These are phyloP conservation scores for Hydrochoerus hydrochaeris DNA, from an alignment of 2,113 vertebrate genomes.

Conservation along the genomic window DNA sequence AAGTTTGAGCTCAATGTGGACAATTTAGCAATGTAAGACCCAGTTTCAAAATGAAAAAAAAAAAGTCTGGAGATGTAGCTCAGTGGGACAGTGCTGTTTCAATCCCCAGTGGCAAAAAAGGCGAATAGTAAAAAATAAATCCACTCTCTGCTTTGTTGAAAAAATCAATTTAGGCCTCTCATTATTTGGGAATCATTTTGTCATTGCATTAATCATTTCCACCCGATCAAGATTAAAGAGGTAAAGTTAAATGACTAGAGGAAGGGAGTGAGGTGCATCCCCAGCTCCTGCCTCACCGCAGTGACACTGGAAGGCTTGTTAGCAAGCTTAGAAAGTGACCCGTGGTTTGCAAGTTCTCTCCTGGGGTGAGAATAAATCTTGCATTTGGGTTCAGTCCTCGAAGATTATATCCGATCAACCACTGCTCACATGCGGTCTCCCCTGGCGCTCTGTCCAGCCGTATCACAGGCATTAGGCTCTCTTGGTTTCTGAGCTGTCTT, in stretches of 20 bases:
- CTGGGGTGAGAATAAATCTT: conserved; percentile 23
- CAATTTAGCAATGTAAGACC: neutral
- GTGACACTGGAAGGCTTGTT: conserved; percentile 42
- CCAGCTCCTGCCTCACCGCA: neutral
- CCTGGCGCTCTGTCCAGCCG: rapidly evolving
- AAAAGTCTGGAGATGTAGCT: neutral
- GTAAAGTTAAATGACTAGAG: conserved; percentile 15
- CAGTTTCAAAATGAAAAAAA: neutral
- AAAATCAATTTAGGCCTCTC: conserved; percentile 6
- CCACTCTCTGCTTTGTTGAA: neutral
- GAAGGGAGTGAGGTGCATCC: conserved; percentile 45
- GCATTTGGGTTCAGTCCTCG: neutral
- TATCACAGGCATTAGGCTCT: neutral
- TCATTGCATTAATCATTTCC: conserved; percentile 62
- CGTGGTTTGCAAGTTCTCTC: conserved; percentile 26
- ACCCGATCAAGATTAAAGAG: neutral
- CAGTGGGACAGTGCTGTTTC: neutral
- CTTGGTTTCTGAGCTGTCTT: neutral
- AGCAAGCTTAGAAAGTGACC: conserved; percentile 8
- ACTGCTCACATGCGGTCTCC: rapidly evolving
- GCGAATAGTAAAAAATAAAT: neutral
- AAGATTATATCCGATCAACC: neutral
- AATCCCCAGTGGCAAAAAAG: neutral
- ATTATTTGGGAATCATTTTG: conserved; percentile 47
- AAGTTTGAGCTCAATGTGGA: neutral